Conservation (phyloP, 2,113 vertebrate genomes). For the Oostethus manadensis region DNA sequence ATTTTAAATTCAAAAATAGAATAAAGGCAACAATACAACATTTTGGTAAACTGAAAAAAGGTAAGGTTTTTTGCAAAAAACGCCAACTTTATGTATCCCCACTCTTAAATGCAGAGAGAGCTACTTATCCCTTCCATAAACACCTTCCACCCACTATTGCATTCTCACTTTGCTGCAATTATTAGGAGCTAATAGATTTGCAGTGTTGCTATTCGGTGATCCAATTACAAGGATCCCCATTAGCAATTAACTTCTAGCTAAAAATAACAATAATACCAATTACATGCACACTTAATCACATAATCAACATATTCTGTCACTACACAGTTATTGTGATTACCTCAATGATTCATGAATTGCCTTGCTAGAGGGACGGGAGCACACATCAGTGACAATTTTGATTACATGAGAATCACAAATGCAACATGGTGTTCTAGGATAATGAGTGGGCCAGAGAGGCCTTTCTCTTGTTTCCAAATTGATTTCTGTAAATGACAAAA, state of each 20-base stretch:
- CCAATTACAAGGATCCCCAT: slow-evolving; percentile 80
- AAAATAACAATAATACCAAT: slow-evolving; percentile 83
- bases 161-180: slow-evolving; percentile 78
- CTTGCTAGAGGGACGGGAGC: slow-evolving; percentile 74
- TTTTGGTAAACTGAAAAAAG: neutral
- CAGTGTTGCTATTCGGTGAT: slow-evolving; percentile 78
- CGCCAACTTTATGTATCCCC: slow-evolving; percentile 48
- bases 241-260: slow-evolving; percentile 83
- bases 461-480: slow-evolving; percentile 67
- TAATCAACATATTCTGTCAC: slow-evolving; percentile 81
- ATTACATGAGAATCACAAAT: slow-evolving; percentile 71
- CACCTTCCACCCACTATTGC: slow-evolving; percentile 75
- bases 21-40: neutral
- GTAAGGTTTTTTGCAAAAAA: neutral
- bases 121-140: slow-evolving; percentile 70
- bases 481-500: slow-evolving; percentile 67
- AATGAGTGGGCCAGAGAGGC: slow-evolving; percentile 68
- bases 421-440: slow-evolving; percentile 58
- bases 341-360: slow-evolving; percentile 74
- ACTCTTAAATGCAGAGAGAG: slow-evolving; percentile 55
- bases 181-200: slow-evolving; percentile 81
- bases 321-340: slow-evolving; percentile 80
- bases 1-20: neutral
- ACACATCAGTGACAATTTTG: slow-evolving; percentile 74
- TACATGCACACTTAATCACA: slow-evolving; percentile 80